Base-by-base conservation (phyloP, 1,140 invertebrate genomes). In the Drosophila aff. region DNA sequence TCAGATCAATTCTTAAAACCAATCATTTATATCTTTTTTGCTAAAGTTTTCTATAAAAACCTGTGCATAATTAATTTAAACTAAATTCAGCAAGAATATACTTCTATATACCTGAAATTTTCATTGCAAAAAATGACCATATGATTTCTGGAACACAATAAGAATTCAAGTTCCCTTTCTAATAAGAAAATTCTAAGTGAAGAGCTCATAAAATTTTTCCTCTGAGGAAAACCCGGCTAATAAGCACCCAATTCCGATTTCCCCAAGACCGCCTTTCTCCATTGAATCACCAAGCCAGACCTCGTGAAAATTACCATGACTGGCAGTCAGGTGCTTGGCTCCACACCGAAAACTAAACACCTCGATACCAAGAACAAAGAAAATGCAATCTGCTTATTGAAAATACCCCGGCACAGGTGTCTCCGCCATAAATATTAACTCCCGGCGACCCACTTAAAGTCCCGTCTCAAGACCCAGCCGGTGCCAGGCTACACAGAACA, bases 361-460 rank as follows among this genome's bases (percentile, higher is more conserved):
- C 62, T 53, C 71, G 10, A 44, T 18, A 40, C 18, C 36, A 28
- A 53, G 23, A 55, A 64, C 60, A 63, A 64, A 75, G 47, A 74
- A 75, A 64, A 53, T 63, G 66, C 66, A 69, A 69, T 66, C 64
- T 66, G 64, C 43, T 46, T 71, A 49, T 67, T 26, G 41, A 59
- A 71, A 73, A 50, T 38, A 49, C 53, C 53, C 69, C 44, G 36
- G 65, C 58, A 65, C 66, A 82, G 79, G 83, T 87, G 83, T 79
- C 49, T 38, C 43, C n/a, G 68, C 43, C 68, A 82, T 65, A 82
- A 75, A 75, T 78, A 71, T 63, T 72, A 41, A 57, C 77, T 47
- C 65, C 31, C 41, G 36, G 44, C 79, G 80, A 76, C 72, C 82
- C 83, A 86, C 64, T 79, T 82, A 52, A 46, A 57, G 33, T 62